Evolutionary conservation across 2,113 vertebrate species (phyloP), one percentile per base, ranked within the genome.

Genomic region (Oxyura jamaicensis): DNA sequence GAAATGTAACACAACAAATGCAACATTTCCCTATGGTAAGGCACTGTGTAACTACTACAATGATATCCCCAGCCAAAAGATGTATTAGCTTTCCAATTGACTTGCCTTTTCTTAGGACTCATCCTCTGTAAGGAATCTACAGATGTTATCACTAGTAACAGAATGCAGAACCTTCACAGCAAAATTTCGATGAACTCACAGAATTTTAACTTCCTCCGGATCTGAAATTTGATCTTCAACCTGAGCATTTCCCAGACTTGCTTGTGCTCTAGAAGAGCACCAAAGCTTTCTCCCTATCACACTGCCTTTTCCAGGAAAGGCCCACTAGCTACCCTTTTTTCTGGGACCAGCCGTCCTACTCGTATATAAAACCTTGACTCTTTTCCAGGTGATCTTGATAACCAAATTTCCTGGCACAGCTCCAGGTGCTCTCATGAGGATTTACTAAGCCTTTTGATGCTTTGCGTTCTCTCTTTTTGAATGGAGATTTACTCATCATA

Each of bases 251-350:
- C 25, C 22, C 21, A 65, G 33, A 48, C 8, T 78, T 36, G 5
- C n/a, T 56, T 22, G 42, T 1, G 1, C 6, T 44, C 31, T 3
- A 0, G 18, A 48, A 84, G n/a, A 75, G 10, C 8, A 41, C 29
- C 12, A 86, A 50, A 63, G 26, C n/a, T 81, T 17, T 6, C 31
- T 88, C 4, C 3, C 18, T 82, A 71, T 50, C 10, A 15, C 8
- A 2, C 8, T 28, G 4, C 36, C 13, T 2, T 58, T 67, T 83
- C 10, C 22, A 73, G 22, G 22, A 77, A 73, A 2, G 3, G 71
- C 12, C 29, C 12, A 31, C 35, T 76, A 79, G 65, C 15, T 10
- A 12, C 52, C 12, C 5, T 31, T 8, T 39, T n/a, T 29, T 46
- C 46, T 48, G 3, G 39, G 81, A 41, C 10, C 15, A 69, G 26